Conservation (phyloP, 2,113 vertebrate species). For the Myocastor coypus region DNA sequence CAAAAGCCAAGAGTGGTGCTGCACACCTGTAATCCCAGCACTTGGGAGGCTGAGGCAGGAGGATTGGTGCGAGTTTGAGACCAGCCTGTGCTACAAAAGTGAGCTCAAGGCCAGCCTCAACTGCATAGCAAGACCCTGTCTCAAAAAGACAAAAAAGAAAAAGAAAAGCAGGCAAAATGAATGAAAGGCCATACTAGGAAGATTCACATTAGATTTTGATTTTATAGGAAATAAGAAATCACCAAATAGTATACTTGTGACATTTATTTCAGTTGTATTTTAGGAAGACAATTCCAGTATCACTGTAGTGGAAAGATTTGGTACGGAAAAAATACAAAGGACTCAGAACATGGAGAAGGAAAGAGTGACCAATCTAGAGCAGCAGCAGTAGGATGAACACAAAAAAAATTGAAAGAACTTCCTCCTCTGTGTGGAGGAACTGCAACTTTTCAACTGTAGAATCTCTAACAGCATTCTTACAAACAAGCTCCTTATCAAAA, state of each 20-base stretch:
- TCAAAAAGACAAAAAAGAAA: too few species aligned
- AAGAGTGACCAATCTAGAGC: background rate
- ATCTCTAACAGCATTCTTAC: background rate
- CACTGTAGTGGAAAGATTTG: background rate
- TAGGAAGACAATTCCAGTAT: background rate
- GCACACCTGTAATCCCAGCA: too few species aligned
- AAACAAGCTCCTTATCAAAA: background rate
- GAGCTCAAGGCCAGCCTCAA: too few species aligned
- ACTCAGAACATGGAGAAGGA: background rate
- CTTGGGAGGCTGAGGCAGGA: too few species aligned
- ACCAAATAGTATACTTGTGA: background rate
- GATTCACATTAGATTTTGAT: background rate
- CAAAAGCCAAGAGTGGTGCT: too few species aligned
- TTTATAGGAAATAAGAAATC: background rate
- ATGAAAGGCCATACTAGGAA: background rate
- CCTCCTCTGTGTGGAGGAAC: accelerated
- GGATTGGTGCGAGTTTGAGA: too few species aligned
- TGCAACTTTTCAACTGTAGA: background rate
- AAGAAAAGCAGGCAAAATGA: background rate
- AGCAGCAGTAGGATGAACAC: background rate
- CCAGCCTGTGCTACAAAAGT: too few species aligned
- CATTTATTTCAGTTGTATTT: background rate
- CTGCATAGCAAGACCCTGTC: too few species aligned
- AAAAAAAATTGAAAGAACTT: background rate
- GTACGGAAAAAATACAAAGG: background rate